These are phyloP conservation scores for Kuschelorhynchus macadamiae DNA, from an alignment of 2,888 invertebrate species.

Conservation along the genomic window DNA sequence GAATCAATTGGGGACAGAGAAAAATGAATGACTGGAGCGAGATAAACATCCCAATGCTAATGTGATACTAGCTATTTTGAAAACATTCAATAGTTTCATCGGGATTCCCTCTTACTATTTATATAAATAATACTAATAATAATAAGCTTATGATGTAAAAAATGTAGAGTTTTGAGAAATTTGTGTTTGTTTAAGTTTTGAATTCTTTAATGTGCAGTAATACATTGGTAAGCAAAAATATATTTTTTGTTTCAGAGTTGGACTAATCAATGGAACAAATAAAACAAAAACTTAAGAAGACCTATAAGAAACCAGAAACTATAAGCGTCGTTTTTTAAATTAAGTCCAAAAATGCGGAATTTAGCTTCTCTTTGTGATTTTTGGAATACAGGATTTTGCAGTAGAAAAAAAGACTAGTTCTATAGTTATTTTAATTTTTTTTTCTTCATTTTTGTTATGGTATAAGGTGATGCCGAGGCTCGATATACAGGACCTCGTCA, in stretches of 20 bases:
- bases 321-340: conserved; percentile 62
- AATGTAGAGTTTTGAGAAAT: too few species aligned
- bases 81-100: too few species aligned
- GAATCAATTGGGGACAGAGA: too few species aligned
- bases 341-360: conserved; percentile 64
- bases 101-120: too few species aligned
- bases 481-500: conserved; percentile 56
- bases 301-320: conserved; percentile 54
- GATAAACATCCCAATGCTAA: too few species aligned
- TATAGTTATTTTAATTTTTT: conserved; percentile 56
- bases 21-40: too few species aligned
- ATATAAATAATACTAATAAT: too few species aligned
- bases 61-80: too few species aligned
- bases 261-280: conserved; percentile 71
- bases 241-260: conserved; percentile 68
- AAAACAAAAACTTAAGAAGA: conserved; percentile 52
- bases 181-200: too few species aligned
- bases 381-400: conserved; percentile 66
- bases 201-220: too few species aligned
- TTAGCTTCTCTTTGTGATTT: conserved; percentile 67
- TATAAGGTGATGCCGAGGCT: conserved; percentile 52
- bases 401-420: conserved; percentile 60
- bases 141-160: too few species aligned
- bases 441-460: conserved; percentile 53
- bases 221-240: not conserved